Conservation (phyloP, 2,888 invertebrate species). For the Eubasilissa splendida region DNA sequence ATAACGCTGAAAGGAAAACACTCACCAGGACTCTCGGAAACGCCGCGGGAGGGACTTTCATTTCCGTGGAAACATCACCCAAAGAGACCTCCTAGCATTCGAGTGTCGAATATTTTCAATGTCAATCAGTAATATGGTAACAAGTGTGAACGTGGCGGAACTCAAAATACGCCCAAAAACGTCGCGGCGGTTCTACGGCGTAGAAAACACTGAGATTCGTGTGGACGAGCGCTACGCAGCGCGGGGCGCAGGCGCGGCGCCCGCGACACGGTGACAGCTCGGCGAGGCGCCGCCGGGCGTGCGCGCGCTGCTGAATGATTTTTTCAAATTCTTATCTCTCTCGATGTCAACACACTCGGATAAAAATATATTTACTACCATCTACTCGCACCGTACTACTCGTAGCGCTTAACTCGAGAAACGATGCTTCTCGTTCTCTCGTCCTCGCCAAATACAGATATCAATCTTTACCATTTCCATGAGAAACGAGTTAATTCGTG, state of each 20-base stretch:
- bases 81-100: not conserved
- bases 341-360: conserved; percentile 14
- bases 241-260: not conserved
- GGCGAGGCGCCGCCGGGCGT: conserved; percentile 34
- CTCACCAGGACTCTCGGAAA: not conserved
- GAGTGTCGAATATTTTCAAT: conserved; percentile 13
- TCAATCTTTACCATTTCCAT: too few species aligned
- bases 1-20: not conserved
- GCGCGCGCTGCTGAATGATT: conserved; percentile 61
- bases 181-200: conserved; percentile 42
- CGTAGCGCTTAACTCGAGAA: too few species aligned
- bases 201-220: conserved; percentile 51
- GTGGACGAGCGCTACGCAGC: conserved; percentile 17
- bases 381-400: too few species aligned
- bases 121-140: conserved; percentile 29
- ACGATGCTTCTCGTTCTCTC: too few species aligned
- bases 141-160: not conserved
- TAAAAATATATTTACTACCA: not conserved
- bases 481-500: too few species aligned
- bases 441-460: too few species aligned
- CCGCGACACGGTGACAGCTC: conserved; percentile 45
- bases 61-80: not conserved
- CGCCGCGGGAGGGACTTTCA: not conserved
- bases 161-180: not conserved
- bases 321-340: conserved; percentile 14